Base-by-base conservation (phyloP, 1,140 invertebrate genomes). In the Zophobas atratus region DNA sequence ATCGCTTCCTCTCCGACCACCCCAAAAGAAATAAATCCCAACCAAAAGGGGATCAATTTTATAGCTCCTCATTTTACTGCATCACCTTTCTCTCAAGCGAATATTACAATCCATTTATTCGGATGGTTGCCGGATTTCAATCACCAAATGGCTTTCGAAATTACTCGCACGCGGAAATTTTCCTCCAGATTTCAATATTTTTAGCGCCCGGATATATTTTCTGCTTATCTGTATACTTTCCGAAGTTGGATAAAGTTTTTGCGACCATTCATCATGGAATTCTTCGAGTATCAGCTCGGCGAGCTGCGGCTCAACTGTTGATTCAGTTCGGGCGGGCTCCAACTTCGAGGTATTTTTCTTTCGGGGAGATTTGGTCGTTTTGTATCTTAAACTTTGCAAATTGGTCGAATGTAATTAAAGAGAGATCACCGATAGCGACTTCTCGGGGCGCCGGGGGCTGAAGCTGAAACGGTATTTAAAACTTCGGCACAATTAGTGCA, bases 221-320 rank as follows among this genome's bases (percentile, higher is more conserved):
- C 60, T 67, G 39, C 60, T 67, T 67, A 63, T 63, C 57, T 63
- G 36, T 67, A 43, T 43, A 43, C 60, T 20, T 43, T 67, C 8
- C 6, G 20, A 67, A 67, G 60, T 67, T 67, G 60, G 60, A 67
- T 67, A 67, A 67, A 67, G 60, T 67, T 67, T 43, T 41, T 67
- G 60, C 60, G 38, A 43, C 39, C 39, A 67, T 67, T 67, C 60
- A 67, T 67, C 60, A 67, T 46, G 39, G 39, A 67, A 43, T 67
- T 67, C 20, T 43, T 33, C 5, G 38, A 43, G 60, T 43, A 43
- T 41, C 60, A 43, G 39, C 20, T 67, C 36, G 60, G 39, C 5
- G 43, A 41, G 39, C 36, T 43, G 49, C 8, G 60, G 20, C 60
- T 67, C 60, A 67, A 43, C 60, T 67, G 60, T 67, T 67, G 60